phyloP scores from a whole-genome alignment of 1,140 invertebrate genomes.

The Leptopilina clavipes region DNA sequence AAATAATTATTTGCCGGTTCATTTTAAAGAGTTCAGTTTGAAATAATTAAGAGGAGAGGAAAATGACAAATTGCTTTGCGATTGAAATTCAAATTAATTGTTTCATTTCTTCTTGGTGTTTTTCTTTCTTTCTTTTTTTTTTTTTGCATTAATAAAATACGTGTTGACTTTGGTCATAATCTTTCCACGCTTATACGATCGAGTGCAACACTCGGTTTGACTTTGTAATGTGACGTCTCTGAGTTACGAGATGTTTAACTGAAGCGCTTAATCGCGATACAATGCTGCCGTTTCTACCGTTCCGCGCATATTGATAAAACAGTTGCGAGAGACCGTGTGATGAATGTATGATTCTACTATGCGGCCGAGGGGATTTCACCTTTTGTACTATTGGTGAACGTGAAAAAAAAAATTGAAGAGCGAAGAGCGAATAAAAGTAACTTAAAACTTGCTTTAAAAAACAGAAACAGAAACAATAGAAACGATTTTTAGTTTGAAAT shows the following conservation, averaged over 20 bases:
- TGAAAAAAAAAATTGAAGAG: not conserved
- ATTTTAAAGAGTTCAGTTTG: no score
- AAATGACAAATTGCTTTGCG: not conserved
- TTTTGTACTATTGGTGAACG: slow-evolving; percentile 22
- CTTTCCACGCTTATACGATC: not conserved
- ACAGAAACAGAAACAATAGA: not conserved
- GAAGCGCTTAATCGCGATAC: slow-evolving; percentile 46
- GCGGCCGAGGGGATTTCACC: slow-evolving; percentile 22
- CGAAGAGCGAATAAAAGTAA: not conserved
- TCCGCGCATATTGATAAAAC: slow-evolving; percentile 39
- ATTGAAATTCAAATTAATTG: not conserved
- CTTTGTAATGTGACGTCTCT: slow-evolving; percentile 29
- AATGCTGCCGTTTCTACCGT: slow-evolving; percentile 35
- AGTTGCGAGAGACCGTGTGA: slow-evolving; percentile 35
- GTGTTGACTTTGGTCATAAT: slow-evolving; percentile 27
- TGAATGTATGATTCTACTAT: slow-evolving; percentile 36
- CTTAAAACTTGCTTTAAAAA: not conserved
- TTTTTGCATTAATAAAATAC: slow-evolving; percentile 41
- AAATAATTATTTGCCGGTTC: no score
- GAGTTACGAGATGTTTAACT: slow-evolving; percentile 37
- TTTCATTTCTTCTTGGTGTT: not conserved
- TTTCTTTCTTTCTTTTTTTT: not conserved
- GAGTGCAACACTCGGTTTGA: slow-evolving; percentile 18
- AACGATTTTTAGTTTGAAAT: not conserved
- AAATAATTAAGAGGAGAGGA: no score